Evolutionary conservation across 2,797 vertebrate genomes (phyloP).

Genomic region (Selene dorsalis): DNA sequence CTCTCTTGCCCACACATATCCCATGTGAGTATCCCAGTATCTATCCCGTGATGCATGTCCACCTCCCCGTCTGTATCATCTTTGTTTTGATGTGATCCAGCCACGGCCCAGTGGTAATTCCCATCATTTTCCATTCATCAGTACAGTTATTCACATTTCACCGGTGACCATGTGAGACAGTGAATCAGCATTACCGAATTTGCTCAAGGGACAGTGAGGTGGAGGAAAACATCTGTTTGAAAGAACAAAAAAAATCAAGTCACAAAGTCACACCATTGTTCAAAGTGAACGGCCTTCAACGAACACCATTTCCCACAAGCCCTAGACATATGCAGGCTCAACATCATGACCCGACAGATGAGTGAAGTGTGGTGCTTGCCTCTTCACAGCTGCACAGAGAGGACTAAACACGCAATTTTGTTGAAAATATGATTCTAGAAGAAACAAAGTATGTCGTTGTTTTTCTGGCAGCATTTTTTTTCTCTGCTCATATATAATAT

Average conservation of each 20-base stretch:
- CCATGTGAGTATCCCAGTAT: constrained; percentile 49
- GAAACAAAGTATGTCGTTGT: neutral
- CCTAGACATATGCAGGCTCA: neutral
- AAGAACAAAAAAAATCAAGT: constrained; percentile 19
- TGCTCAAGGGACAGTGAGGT: constrained; percentile 5
- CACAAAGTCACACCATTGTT: neutral
- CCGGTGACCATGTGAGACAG: constrained; percentile 48
- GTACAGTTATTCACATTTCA: constrained; percentile 38
- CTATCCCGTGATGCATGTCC: constrained; percentile 9
- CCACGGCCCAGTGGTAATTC: constrained; percentile 62
- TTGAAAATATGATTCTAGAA: neutral
- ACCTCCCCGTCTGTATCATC: constrained; percentile 5
- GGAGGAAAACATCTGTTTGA: constrained; percentile 55
- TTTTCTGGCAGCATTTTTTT: neutral
- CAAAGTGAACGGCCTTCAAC: neutral
- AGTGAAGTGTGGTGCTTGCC: neutral
- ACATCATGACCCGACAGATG: neutral
- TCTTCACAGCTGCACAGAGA: neutral
- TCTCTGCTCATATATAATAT: neutral
- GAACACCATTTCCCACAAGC: neutral
- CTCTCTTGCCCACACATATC: constrained; percentile 37
- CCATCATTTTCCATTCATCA: constrained; percentile 65
- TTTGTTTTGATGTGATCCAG: constrained; percentile 45
- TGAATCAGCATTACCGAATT: constrained; percentile 54
- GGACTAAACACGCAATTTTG: neutral